phyloP scores from a whole-genome alignment of 2,797 vertebrate species.

The Gymnocypris eckloni region DNA sequence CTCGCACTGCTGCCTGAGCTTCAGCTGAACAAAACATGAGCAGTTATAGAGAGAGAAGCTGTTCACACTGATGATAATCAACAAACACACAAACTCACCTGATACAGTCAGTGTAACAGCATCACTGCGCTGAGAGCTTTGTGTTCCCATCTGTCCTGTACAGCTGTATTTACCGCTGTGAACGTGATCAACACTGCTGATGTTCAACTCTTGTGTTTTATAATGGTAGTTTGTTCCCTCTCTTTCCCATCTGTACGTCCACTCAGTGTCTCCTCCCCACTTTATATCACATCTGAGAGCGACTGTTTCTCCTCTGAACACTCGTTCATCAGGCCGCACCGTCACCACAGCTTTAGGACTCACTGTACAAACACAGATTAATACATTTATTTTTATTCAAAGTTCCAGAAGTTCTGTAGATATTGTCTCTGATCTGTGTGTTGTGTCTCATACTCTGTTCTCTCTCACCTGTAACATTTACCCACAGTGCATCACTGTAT shows the following conservation, averaged over 20 bases:
- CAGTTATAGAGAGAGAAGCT: not conserved
- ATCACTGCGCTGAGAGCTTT: not conserved
- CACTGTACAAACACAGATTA: not conserved
- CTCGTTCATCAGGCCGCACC: slow-evolving; percentile 21
- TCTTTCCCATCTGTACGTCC: too few species aligned
- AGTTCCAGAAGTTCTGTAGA: not conserved
- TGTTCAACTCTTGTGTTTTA: slow-evolving; percentile 41
- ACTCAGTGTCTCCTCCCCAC: too few species aligned
- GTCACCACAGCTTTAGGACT: not conserved
- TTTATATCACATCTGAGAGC: too few species aligned
- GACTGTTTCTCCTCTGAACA: not conserved
- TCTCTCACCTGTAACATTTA: slow-evolving; percentile 10
- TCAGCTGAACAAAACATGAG: too few species aligned
- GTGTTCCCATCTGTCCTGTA: slow-evolving; percentile 9
- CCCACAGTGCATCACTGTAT: slow-evolving; percentile 5
- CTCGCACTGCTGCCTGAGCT: too few species aligned
- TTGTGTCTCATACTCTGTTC: not conserved
- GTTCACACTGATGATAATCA: not conserved
- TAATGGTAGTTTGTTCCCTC: too few species aligned
- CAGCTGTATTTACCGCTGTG: slow-evolving; percentile 31
- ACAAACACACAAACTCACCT: not conserved
- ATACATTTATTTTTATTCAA: not conserved
- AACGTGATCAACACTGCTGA: not conserved
- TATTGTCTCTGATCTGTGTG: not conserved
- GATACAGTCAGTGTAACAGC: not conserved